A percentile compares a stretch with the other conserved stretches of the same genome.
These are phyloP conservation scores for Danio jaintianensis DNA, from an alignment of 2,797 vertebrate species.

Conservation along the genomic window DNA sequence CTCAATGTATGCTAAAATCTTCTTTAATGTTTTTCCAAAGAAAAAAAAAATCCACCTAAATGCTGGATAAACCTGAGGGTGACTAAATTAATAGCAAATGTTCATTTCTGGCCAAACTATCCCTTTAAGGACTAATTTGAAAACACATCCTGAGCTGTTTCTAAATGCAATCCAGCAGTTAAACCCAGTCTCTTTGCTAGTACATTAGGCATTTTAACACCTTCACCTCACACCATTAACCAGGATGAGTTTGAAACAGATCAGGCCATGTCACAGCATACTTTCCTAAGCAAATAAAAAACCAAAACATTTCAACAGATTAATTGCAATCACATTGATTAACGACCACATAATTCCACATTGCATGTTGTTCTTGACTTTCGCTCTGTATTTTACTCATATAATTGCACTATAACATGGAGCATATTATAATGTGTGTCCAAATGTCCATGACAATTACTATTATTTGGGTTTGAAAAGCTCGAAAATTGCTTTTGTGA, in stretches of 20 bases:
- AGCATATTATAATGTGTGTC: slow-evolving; percentile 29
- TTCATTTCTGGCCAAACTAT: too few species aligned
- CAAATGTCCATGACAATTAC: slow-evolving; percentile 25
- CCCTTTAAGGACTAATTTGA: neutral
- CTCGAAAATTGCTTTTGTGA: slow-evolving; percentile 46
- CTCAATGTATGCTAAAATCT: too few species aligned
- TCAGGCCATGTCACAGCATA: slow-evolving; percentile 1
- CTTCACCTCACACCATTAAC: neutral
- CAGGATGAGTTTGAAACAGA: slow-evolving; percentile 12
- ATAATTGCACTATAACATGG: slow-evolving; percentile 29
- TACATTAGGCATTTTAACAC: slow-evolving; percentile 14
- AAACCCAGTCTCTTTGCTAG: slow-evolving; percentile 13
- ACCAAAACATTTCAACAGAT: neutral
- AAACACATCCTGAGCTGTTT: neutral
- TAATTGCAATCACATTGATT: neutral
- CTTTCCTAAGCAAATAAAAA: slow-evolving; percentile 10
- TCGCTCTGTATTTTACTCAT: slow-evolving; percentile 8
- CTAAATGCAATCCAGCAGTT: neutral
- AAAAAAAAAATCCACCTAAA: too few species aligned
- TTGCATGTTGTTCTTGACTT: slow-evolving; percentile 2
- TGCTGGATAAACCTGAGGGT: too few species aligned
- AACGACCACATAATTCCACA: neutral
- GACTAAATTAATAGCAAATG: too few species aligned
- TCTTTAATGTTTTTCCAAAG: too few species aligned
- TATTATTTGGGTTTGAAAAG: slow-evolving; percentile 43